Evolutionary conservation across 2,888 invertebrate genomes (phyloP).

Genomic region (Cantharis lateralis): DNA sequence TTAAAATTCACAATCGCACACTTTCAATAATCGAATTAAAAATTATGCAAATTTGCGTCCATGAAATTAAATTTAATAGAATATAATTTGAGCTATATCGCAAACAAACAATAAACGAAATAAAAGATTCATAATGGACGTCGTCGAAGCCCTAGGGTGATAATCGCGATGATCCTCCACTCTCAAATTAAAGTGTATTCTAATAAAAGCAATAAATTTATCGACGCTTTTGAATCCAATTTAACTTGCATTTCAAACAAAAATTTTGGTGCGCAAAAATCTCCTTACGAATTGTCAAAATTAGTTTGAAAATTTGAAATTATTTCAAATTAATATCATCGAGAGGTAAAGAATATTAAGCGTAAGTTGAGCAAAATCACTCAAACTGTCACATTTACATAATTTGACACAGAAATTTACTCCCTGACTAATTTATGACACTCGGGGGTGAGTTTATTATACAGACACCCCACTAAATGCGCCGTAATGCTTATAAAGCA

Average conservation of each 20-base stretch:
- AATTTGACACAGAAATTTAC: constrained; percentile 57
- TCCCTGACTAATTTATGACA: constrained; percentile 55
- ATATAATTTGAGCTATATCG: constrained; percentile 36
- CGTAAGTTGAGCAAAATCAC: constrained; percentile 44
- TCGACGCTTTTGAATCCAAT: neutral
- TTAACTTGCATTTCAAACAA: no score
- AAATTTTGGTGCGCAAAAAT: neutral
- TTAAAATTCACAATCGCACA: neutral
- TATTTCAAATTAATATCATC: constrained; percentile 34
- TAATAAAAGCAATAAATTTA: constrained; percentile 27
- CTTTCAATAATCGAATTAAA: constrained; percentile 8
- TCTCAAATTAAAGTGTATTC: constrained; percentile 8
- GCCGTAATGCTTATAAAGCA: constrained; percentile 49
- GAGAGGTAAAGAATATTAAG: constrained; percentile 37
- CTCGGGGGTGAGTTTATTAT: constrained; percentile 53
- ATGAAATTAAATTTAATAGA: constrained; percentile 22
- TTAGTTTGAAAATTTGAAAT: neutral
- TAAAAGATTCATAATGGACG: constrained; percentile 39
- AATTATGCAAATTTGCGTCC: constrained; percentile 24
- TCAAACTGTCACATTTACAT: constrained; percentile 53
- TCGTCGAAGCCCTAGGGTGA: constrained; percentile 24
- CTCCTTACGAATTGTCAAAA: neutral
- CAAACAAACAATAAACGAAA: constrained; percentile 35
- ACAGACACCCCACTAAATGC: constrained; percentile 49
- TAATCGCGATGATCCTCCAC: constrained; percentile 29